Percentiles rank a stretch among this genome's conserved stretches.
These are phyloP conservation scores for Sparidentex hasta DNA, from an alignment of 2,797 vertebrate genomes.

Conservation along the genomic window DNA sequence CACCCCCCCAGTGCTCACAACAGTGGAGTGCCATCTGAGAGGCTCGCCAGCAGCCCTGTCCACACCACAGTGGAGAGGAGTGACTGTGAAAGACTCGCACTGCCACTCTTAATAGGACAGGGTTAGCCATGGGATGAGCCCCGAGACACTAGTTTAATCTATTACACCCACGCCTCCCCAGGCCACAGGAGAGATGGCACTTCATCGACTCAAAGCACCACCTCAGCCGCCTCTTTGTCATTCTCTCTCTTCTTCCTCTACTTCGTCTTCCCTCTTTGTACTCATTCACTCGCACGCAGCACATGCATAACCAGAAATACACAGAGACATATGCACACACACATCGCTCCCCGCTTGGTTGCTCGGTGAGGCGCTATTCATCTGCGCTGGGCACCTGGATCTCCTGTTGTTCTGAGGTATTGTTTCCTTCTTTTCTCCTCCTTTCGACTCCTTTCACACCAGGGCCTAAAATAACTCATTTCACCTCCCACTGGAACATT, in stretches of 20 bases:
- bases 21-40: slow-evolving; percentile 66
- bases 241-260: neutral
- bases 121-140: slow-evolving; percentile 77
- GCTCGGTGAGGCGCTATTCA: slow-evolving; percentile 59
- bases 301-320: slow-evolving; percentile 34
- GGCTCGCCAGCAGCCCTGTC: slow-evolving; percentile 66
- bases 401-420: slow-evolving; percentile 71
- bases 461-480: slow-evolving; percentile 75
- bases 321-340: slow-evolving; percentile 1
- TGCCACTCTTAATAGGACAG: slow-evolving; percentile 78
- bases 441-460: slow-evolving; percentile 63
- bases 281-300: slow-evolving; percentile 12
- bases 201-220: slow-evolving; percentile 67
- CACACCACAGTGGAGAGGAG: slow-evolving; percentile 62
- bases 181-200: slow-evolving; percentile 65
- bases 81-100: slow-evolving; percentile 67
- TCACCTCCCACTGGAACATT: slow-evolving; percentile 74
- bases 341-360: slow-evolving; percentile 26
- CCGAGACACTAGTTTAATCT: slow-evolving; percentile 77
- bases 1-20: slow-evolving; percentile 54
- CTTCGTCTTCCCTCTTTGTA: neutral
- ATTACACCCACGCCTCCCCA: slow-evolving; percentile 76
- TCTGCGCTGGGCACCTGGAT: slow-evolving; percentile 53
- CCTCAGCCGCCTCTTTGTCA: slow-evolving; percentile 56
- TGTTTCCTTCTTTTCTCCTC: slow-evolving; percentile 61